Evolutionary conservation across 2,797 vertebrate species (phyloP).

Genomic region (Anolis apletophallus): DNA sequence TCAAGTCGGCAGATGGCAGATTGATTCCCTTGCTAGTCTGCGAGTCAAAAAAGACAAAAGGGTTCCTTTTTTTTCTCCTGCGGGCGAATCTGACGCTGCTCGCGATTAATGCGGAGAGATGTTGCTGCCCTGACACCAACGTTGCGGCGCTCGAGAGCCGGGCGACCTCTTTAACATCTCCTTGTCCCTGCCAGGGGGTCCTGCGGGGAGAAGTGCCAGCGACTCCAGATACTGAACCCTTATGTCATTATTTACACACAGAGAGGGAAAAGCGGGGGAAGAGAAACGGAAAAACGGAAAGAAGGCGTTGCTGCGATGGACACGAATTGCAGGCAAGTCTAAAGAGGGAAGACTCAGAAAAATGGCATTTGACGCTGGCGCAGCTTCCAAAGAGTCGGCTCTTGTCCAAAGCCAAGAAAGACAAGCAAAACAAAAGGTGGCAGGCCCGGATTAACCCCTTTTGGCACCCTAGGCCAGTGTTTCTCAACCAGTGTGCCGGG

Average conservation of each 20-base stretch:
- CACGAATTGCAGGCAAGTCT: neutral
- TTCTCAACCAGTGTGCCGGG: too few species aligned
- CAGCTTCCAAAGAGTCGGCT: conserved; percentile 11
- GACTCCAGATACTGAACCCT: conserved; percentile 59
- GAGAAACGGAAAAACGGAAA: too few species aligned
- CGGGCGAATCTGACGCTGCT: neutral
- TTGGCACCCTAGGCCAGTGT: too few species aligned
- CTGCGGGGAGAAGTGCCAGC: conserved; percentile 50
- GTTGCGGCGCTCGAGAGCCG: conserved; percentile 49
- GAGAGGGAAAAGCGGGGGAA: neutral
- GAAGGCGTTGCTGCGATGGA: neutral
- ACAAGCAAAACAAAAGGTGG: neutral
- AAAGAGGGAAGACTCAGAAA: conserved; percentile 14
- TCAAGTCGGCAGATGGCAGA: neutral
- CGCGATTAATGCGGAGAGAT: neutral
- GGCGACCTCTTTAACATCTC: conserved; percentile 55
- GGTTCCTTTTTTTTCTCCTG: neutral
- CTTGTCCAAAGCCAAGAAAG: neutral
- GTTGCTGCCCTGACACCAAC: conserved; percentile 32
- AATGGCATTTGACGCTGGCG: conserved; percentile 8
- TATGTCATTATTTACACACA: conserved; percentile 64
- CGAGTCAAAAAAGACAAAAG: conserved; percentile 17
- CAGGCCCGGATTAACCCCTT: too few species aligned
- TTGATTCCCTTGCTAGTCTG: neutral
- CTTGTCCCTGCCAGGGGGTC: conserved; percentile 47